These are phyloP conservation scores for Cyaniris semiargus DNA, from an alignment of 2,888 invertebrate species.

Conservation along the genomic window DNA sequence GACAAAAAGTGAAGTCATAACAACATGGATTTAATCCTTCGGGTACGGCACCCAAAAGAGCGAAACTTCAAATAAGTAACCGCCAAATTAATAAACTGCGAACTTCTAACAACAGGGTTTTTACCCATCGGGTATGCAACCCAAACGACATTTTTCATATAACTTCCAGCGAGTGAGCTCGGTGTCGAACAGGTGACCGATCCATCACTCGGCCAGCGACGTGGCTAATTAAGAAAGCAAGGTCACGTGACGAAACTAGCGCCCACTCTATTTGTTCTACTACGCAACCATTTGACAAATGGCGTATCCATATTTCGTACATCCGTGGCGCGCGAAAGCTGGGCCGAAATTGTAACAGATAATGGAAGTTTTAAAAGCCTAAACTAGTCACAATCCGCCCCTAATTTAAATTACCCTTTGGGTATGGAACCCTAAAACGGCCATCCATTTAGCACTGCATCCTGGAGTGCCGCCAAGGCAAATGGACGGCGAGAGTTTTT, in stretches of 20 bases:
- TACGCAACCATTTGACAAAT: constrained; percentile 49
- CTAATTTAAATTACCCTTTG: no score
- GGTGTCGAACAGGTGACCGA: constrained; percentile 67
- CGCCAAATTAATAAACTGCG: no score
- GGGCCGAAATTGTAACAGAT: background rate
- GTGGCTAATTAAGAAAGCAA: constrained; percentile 76
- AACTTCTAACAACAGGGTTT: background rate
- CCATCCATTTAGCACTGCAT: no score
- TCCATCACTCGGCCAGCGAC: constrained; percentile 71
- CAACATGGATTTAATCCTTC: background rate
- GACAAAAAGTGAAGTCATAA: no score
- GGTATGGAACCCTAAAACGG: no score
- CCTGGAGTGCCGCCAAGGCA: background rate
- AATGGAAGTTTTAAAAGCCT: background rate
- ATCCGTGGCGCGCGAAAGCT: background rate
- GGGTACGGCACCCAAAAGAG: background rate
- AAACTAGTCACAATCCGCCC: no score
- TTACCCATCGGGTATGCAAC: background rate
- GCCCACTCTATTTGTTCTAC: constrained; percentile 56
- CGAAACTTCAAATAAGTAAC: no score
- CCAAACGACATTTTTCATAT: background rate
- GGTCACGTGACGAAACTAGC: constrained; percentile 70
- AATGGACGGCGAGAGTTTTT: background rate
- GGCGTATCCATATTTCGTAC: constrained; percentile 2
- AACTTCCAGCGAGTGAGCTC: constrained; percentile 44